phyloP scores from a whole-genome alignment of 2,888 invertebrate genomes.

The Brachyptera putata region DNA sequence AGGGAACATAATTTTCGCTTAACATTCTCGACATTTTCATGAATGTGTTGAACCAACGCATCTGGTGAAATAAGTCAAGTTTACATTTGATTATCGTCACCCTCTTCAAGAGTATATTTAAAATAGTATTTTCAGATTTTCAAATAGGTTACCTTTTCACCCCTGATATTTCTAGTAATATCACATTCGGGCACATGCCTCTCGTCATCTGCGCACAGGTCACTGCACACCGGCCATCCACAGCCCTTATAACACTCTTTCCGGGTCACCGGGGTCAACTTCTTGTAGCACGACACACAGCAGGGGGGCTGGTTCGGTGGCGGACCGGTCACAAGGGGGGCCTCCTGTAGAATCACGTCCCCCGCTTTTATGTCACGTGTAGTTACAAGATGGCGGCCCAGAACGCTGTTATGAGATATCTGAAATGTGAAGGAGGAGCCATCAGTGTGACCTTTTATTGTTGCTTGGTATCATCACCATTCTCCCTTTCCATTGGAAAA shows the following conservation, averaged over 20 bases:
- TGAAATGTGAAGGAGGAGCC: too few species aligned
- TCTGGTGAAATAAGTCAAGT: too few species aligned
- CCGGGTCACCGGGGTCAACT: neutral
- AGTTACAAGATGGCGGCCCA: constrained; percentile 68
- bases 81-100: too few species aligned
- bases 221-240: constrained; percentile 77
- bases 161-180: constrained; percentile 56
- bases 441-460: too few species aligned
- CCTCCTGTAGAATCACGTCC: constrained; percentile 61
- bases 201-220: constrained; percentile 56
- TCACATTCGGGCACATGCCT: constrained; percentile 67
- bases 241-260: constrained; percentile 45
- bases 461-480: too few species aligned
- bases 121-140: too few species aligned
- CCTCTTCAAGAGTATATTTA: too few species aligned
- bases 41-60: too few species aligned
- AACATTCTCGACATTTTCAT: too few species aligned
- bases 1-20: too few species aligned
- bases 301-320: constrained; percentile 65
- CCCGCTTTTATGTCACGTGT: constrained; percentile 64
- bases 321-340: constrained; percentile 68
- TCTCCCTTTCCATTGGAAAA: too few species aligned
- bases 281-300: constrained; percentile 69
- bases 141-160: constrained; percentile 63
- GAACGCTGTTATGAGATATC: constrained; percentile 46